These are phyloP conservation scores for Siderastrea siderea DNA, from an alignment of 92 coral and sea anemone species.

Conservation along the genomic window DNA sequence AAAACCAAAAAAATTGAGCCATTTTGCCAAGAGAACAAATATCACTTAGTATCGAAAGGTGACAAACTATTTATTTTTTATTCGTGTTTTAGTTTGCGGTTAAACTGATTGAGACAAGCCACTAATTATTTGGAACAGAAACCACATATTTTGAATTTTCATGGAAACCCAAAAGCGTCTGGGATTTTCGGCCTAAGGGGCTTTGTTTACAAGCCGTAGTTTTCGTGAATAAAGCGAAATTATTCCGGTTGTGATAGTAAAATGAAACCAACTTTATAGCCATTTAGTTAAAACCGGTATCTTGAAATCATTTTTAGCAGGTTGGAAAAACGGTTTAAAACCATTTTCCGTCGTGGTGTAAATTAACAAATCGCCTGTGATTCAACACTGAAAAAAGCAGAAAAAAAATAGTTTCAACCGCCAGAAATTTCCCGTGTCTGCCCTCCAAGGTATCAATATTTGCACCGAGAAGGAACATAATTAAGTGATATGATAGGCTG, in stretches of 20 bases:
- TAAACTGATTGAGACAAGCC: constrained; percentile 1
- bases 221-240: neutral
- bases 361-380: neutral
- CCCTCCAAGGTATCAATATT: neutral
- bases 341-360: neutral
- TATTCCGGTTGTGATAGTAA: neutral
- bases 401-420: neutral
- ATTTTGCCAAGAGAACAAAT: neutral
- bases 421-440: neutral
- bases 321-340: neutral
- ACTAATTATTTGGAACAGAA: neutral
- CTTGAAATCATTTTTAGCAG: too few species aligned
- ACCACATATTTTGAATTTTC: constrained; percentile 21
- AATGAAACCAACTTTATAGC: neutral
- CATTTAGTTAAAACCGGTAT: neutral
- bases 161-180: constrained; percentile 34
- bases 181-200: constrained; percentile 24
- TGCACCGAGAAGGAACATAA: neutral
- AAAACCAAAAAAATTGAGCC: neutral
- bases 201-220: constrained; percentile 42
- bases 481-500: neutral
- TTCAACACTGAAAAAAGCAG: neutral
- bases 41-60: neutral
- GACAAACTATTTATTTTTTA: constrained; percentile 10
- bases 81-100: constrained; percentile 28